These are phyloP conservation scores for Cryptotis parvus DNA, from an alignment of 2,113 vertebrate genomes.

Conservation along the genomic window DNA sequence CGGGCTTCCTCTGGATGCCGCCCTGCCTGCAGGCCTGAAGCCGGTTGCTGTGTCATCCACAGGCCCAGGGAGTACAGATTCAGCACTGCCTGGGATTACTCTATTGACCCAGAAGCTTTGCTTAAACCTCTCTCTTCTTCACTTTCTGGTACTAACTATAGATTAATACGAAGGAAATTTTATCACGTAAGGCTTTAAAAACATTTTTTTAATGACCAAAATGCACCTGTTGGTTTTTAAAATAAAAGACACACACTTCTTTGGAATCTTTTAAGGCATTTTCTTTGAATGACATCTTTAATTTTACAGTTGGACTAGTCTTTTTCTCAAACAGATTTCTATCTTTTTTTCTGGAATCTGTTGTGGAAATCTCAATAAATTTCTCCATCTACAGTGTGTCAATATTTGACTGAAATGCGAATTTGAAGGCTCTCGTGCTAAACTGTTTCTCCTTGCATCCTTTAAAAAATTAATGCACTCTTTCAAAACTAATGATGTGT, in stretches of 20 bases:
- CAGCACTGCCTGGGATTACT: not conserved
- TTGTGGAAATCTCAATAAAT: constrained; percentile 43
- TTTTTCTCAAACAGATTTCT: constrained; percentile 66
- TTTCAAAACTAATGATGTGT: constrained; percentile 64
- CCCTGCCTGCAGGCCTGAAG: not conserved
- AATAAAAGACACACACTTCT: not conserved
- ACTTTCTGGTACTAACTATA: constrained; percentile 27
- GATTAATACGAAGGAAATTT: constrained; percentile 45
- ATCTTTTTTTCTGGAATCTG: constrained; percentile 55
- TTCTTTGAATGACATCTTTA: constrained; percentile 68
- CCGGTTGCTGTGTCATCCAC: not conserved
- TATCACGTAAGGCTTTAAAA: not conserved
- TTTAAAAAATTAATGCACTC: constrained; percentile 64
- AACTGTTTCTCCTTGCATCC: constrained; percentile 36
- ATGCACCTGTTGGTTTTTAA: not conserved
- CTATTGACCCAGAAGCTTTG: not conserved
- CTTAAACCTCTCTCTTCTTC: not conserved
- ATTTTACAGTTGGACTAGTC: constrained; percentile 36
- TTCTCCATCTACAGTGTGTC: not conserved
- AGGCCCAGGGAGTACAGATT: too few species aligned
- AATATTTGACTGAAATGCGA: constrained; percentile 55
- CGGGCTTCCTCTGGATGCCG: too few species aligned
- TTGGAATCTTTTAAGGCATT: constrained; percentile 46
- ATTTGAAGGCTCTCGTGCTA: not conserved
- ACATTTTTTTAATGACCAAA: not conserved